phyloP scores from a whole-genome alignment of 2,888 invertebrate species.

The Danaus chrysippus region DNA sequence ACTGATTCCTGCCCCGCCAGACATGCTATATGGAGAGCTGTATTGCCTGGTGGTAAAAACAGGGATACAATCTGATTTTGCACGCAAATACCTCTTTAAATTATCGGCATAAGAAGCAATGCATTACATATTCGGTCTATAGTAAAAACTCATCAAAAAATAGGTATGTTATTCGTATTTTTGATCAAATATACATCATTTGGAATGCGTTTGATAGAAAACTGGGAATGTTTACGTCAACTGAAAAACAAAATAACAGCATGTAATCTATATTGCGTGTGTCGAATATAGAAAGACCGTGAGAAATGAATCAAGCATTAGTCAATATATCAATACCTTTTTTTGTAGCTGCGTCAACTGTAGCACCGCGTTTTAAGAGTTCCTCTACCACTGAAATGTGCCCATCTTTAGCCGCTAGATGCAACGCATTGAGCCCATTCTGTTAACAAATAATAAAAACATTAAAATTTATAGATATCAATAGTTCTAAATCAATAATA shows the following conservation, averaged over 20 bases:
- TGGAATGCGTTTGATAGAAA: too few relatives aligned
- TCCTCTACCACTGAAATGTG: conserved; percentile 96
- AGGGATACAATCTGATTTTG: background rate
- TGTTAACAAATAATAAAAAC: conserved; percentile 54
- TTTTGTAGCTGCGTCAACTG: conserved; percentile 97
- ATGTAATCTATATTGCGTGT: background rate
- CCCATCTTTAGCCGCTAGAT: conserved; percentile 98
- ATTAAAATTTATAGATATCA: background rate
- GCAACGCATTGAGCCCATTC: conserved; percentile 98
- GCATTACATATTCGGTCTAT: too few relatives aligned
- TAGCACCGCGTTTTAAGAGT: conserved; percentile 92
- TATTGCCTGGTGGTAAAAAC: conserved; percentile 75
- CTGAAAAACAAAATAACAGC: too few relatives aligned
- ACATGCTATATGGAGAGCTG: conserved; percentile 98
- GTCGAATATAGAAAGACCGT: background rate
- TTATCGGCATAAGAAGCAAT: too few relatives aligned
- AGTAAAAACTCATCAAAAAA: too few relatives aligned
- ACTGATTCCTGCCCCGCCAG: conserved; percentile 98
- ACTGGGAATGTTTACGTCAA: too few relatives aligned
- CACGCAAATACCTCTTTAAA: too few relatives aligned
- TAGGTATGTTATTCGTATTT: too few relatives aligned
- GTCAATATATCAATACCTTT: conserved; percentile 82
- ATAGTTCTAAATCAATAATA: background rate
- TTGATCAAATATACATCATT: too few relatives aligned
- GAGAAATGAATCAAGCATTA: background rate